Evolutionary conservation across 2,113 vertebrate species (phyloP), one percentile per base, ranked within the genome.

Genomic region (Tapirus terrestris): DNA sequence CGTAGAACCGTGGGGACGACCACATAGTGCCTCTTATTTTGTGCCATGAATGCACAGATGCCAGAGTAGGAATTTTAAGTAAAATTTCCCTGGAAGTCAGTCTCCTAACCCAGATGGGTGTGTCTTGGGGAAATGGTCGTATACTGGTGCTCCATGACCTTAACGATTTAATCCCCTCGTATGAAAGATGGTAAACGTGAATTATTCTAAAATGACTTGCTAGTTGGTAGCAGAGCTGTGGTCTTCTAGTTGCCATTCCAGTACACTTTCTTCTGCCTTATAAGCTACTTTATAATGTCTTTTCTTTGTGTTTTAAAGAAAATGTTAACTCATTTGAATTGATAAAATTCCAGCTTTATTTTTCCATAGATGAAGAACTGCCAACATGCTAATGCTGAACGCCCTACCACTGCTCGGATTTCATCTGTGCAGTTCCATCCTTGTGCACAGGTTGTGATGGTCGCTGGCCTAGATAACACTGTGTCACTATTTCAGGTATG

Each of bases 401-500:
- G 99, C 33, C 98, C 98, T 0, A 99, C 99, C 18, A 39, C 94
- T 3, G 98, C 98, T 18, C 98, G 77, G 1, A 98, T 99, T 92
- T 99, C 98, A 8, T 98, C 99, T 0, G 99, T 99, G 36, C 99
- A 99, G 98, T 99, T 99, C 83, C 99, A 99, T 82, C 99, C 99
- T 0, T 96, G 98, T 1, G 99, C 99, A 18, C 99, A 99, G 97
- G 99, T 99, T 1, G 97, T 99, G 92, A 99, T 99, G 99, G 99
- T 99, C 0, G 99, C 99, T 1, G 99, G 99, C 0, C 97, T 99
- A 0, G 99, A 99, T 97, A 99, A 99, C 17, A 99, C 99, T 0
- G 20, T 99, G 29, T 99, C 99, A 0, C 98, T 99, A 4, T 99
- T 99, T 95, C 99, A 99, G 99, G 99, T 99, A 96, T 93, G 36